phyloP scores from a whole-genome alignment of 2,888 invertebrate species.

The Phorcus lineatus region DNA sequence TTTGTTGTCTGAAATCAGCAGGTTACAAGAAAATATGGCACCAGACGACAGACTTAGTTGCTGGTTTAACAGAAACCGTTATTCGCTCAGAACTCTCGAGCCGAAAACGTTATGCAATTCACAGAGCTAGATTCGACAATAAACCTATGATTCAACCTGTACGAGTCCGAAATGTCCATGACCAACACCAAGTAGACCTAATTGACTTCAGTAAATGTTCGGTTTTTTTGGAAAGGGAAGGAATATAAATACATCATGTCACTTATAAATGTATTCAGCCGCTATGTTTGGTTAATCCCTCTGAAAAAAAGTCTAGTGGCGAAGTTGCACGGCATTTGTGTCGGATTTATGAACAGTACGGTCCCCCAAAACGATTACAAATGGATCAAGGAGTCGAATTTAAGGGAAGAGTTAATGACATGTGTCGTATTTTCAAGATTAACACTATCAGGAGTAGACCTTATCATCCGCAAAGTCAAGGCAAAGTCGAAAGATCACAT shows the following conservation, averaged over 20 bases:
- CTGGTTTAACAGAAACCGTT: not conserved
- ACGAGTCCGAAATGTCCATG: not conserved
- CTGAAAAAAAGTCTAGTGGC: not conserved
- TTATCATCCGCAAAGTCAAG: not conserved
- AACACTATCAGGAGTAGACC: not conserved
- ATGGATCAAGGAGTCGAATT: not conserved
- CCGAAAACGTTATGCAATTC: not conserved
- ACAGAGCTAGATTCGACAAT: not conserved
- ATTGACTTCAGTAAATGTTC: not conserved
- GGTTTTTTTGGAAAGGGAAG: not conserved
- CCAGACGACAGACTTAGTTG: not conserved
- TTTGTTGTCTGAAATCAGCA: not conserved
- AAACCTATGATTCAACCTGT: not conserved
- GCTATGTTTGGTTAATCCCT: not conserved
- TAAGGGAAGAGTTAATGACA: not conserved
- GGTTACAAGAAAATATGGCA: not conserved
- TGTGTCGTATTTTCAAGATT: not conserved
- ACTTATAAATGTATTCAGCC: not conserved
- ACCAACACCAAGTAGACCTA: not conserved
- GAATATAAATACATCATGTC: not conserved
- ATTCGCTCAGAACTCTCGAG: not conserved
- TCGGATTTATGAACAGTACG: not conserved
- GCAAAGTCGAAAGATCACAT: conserved; percentile 8
- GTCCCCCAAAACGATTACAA: not conserved
- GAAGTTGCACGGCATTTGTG: not conserved